Evolutionary conservation across 2,113 vertebrate species (phyloP), one percentile per base, ranked within the genome.

Genomic region (Caloenas nicobarica): DNA sequence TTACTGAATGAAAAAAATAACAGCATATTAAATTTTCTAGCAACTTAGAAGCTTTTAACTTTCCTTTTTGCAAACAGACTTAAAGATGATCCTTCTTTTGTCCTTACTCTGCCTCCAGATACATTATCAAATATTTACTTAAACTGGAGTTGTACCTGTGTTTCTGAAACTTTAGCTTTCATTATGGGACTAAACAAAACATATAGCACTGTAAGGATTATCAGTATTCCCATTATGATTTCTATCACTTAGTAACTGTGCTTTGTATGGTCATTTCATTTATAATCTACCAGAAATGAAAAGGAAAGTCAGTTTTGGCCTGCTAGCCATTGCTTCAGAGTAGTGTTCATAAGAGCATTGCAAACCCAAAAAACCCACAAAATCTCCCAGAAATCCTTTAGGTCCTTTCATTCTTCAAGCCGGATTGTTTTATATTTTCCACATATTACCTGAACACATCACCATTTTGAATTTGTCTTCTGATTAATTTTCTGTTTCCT

Each of bases 401-500:
- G 15, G 21, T 60, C 21, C 17, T 53, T 57, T 88, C 40, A 91
- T 86, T 76, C 42, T 84, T 64, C 33, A 17, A 73, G 16, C 13
- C 80, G 70, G 36, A 54, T 14, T 26, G 5, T 16, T 22, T 36
- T 64, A 10, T 22, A 34, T 62, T 89, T 89, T 86, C 66, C 40
- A 36, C 5, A 40, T 9, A 7, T 23, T 36, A 16, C 42, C 42
- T 61, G 31, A 87, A 92, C 50, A 91, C 10, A 87, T 16, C 34
- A 34, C 25, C 7, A 36, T 81, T 82, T 28, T 29, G 46, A 93
- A 95, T 96, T 73, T 51, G 42, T 51, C 57, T 94, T 90, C 87
- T 23, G n/a, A 96, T 88, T 97, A 93, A 94, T 97, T 91, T 96
- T 95, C 90, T 91, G 53, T 96, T 95, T 97, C 94, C 89, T 96